phyloP scores from a whole-genome alignment of 2,888 invertebrate genomes.

The Trachelus troglodyta region DNA sequence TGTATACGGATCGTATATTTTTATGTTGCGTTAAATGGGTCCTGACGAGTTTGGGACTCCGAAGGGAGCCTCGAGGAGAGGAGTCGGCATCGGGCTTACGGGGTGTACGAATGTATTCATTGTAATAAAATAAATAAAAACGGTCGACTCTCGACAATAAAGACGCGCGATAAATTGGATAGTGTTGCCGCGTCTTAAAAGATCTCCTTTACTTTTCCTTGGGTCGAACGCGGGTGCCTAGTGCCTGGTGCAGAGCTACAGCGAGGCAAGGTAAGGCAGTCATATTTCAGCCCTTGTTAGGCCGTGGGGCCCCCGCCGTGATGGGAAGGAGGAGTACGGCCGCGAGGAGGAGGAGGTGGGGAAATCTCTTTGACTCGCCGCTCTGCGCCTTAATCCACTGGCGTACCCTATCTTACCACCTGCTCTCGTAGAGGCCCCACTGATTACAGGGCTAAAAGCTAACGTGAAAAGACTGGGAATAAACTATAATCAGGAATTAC shows the following conservation, averaged over 20 bases:
- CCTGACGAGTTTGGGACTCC: not conserved
- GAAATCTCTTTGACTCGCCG: slow-evolving; percentile 63
- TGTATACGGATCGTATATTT: not conserved
- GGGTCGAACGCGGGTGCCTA: slow-evolving; percentile 23
- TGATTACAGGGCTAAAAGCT: slow-evolving; percentile 41
- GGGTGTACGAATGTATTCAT: not conserved
- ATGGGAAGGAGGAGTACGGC: slow-evolving; percentile 47
- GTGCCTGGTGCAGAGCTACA: slow-evolving; percentile 22
- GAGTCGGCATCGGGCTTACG: not conserved
- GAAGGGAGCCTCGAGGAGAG: not conserved
- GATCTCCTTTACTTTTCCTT: slow-evolving; percentile 46
- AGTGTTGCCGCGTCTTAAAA: slow-evolving; percentile 29
- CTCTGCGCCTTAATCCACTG: slow-evolving; percentile 59
- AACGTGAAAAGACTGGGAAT: slow-evolving; percentile 36
- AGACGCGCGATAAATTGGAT: slow-evolving; percentile 45
- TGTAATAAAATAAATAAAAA: not conserved
- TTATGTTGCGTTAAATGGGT: not conserved
- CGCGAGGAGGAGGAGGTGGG: not conserved
- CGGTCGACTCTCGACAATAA: slow-evolving; percentile 21
- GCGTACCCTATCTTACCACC: slow-evolving; percentile 59
- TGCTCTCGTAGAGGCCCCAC: slow-evolving; percentile 48
- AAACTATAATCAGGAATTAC: slow-evolving; percentile 34
- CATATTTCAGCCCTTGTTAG: slow-evolving; percentile 64
- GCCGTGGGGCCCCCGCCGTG: slow-evolving; percentile 56
- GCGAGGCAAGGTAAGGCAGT: slow-evolving; percentile 49